These are phyloP conservation scores for Pelvicachromis taeniatus DNA, from an alignment of 2,113 vertebrate genomes.

Conservation along the genomic window DNA sequence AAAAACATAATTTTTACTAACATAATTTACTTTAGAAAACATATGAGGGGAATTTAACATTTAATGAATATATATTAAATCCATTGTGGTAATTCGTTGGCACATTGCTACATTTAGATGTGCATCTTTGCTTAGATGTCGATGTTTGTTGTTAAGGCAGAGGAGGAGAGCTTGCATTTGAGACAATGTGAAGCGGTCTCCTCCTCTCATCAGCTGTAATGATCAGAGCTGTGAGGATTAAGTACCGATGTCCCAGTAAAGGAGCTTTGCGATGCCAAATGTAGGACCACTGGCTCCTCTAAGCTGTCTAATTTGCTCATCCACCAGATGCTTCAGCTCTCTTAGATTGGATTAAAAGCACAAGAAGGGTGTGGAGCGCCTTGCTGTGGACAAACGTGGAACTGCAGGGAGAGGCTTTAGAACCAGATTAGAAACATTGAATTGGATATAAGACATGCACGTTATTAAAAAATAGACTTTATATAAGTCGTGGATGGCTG, in stretches of 20 bases:
- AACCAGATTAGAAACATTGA: background rate
- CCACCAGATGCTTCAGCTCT: slow-evolving; percentile 31
- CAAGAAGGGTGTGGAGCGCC: slow-evolving; percentile 39
- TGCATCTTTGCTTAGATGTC: background rate
- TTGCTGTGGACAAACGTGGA: slow-evolving; percentile 39
- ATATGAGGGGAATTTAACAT: background rate
- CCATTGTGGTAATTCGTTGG: background rate
- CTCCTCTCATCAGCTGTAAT: slow-evolving; percentile 47
- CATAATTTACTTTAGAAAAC: background rate
- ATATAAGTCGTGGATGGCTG: background rate
- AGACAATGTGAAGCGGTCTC: slow-evolving; percentile 1
- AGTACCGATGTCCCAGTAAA: slow-evolving; percentile 61
- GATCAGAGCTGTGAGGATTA: slow-evolving; percentile 63
- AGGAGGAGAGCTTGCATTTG: background rate
- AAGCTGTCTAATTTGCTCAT: slow-evolving; percentile 67
- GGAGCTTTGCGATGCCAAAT: slow-evolving; percentile 62
- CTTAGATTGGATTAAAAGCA: slow-evolving; percentile 12
- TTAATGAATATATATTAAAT: background rate
- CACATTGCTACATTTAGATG: background rate
- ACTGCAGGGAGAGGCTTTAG: slow-evolving; percentile 27
- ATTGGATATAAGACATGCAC: background rate
- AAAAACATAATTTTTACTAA: background rate
- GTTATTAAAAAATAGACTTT: background rate
- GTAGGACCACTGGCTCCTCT: slow-evolving; percentile 57
- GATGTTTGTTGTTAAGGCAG: background rate